Base-by-base conservation (phyloP, 2,888 invertebrate species). In the Liopterus haemorrhoidalis region DNA sequence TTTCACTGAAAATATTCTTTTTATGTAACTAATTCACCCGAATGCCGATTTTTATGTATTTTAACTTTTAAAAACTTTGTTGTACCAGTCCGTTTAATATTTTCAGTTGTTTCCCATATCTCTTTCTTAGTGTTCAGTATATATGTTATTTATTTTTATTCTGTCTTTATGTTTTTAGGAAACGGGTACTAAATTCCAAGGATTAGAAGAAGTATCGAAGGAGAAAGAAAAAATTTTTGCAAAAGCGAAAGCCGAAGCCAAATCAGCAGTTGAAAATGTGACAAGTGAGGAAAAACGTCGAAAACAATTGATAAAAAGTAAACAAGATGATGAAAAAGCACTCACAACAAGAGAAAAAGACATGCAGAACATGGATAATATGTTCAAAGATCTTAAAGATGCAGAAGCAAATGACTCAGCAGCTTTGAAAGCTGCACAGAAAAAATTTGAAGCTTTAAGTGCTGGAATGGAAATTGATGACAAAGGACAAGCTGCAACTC, bases 381-480 rank as follows among this genome's bases (percentile, higher is more conserved):
- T 79, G 21, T 85, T 89, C 61, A 79, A 82, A 47, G 71, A 69
- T 2, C 70, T 93, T 6, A 81, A 83, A 50, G 68, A 76, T 15
- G 76, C 78, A 4, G 85, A 86, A 59, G 72, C 76, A 41, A 61
- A 65, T 1, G 85, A 89, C 61, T 73, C 74, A 9, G 78, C 79
- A 40, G 82, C 81, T 0, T 75, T 88, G 53, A 71, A 72, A 5
- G 74, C 72, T 22, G 89, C 93, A 0, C 86, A 91, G 67, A 79
- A 79, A 51, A 79, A 78, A 53, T 87, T 83, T 59, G 84, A 95
- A 59, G 91, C 91, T 14, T 78, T 93, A 27, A 85, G 82, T 59
- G 76, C 85, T 21, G 96, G 96, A 6, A 72, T 86, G 56, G 77
- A 85, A 27, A 81, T 85, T 39, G 85, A 82, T 53, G 85, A 82